These are phyloP conservation scores for Gambusia affinis DNA, from an alignment of 2,113 vertebrate species.

Conservation along the genomic window DNA sequence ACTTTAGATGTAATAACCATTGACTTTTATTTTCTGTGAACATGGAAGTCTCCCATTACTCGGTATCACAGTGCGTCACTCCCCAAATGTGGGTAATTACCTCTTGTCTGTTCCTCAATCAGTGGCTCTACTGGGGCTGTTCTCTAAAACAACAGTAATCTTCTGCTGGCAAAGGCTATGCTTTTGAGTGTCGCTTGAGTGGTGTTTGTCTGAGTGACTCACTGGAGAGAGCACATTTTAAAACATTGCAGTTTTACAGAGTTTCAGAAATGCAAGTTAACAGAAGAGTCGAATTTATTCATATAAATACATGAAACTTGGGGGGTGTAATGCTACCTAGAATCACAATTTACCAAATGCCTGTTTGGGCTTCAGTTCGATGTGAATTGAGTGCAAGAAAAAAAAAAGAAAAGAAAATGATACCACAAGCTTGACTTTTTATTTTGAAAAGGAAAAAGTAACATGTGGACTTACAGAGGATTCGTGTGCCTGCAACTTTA, in stretches of 20 bases:
- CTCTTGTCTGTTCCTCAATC: constrained; percentile 25
- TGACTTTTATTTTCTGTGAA: constrained; percentile 58
- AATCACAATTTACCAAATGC: no score
- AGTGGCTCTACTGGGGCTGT: constrained; percentile 32
- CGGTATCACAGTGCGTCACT: constrained; percentile 40
- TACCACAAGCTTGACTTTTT: no score
- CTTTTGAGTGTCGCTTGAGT: constrained; percentile 18
- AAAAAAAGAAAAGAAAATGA: no score
- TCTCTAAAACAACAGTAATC: constrained; percentile 43
- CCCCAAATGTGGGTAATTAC: constrained; percentile 49
- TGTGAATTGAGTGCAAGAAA: no score
- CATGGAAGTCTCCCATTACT: constrained; percentile 50
- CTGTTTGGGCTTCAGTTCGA: no score
- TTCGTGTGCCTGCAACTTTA: no score
- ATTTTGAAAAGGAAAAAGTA: no score
- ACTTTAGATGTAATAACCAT: constrained; percentile 61
- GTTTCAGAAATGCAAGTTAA: background rate
- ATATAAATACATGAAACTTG: no score
- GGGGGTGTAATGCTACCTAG: no score
- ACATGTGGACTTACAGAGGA: no score
- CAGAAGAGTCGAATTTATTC: background rate
- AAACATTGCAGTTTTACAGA: background rate
- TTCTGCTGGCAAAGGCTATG: constrained; percentile 17
- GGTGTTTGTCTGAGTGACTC: constrained; percentile 12
- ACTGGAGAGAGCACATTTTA: background rate